These are phyloP conservation scores for Stictocephala bisonia DNA, from an alignment of 2,888 invertebrate species.

Conservation along the genomic window DNA sequence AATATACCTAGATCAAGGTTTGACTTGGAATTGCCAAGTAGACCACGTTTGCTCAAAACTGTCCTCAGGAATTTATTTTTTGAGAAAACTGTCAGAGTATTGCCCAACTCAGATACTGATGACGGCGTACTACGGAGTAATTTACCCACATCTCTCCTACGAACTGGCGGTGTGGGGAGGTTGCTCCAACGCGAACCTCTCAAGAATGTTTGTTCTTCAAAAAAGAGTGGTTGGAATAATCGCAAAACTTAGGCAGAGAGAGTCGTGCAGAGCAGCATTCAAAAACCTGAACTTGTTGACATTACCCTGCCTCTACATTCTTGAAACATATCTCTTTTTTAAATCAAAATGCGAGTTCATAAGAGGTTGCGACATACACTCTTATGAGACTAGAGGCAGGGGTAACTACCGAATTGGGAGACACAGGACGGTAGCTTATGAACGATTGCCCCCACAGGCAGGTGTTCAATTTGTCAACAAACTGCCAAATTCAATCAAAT, in stretches of 20 bases:
- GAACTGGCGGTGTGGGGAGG: background rate
- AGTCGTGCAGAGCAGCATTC: too few relatives aligned
- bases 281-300: background rate
- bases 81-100: background rate
- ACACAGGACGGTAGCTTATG: background rate
- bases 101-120: background rate
- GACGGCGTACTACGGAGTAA: constrained; percentile 4
- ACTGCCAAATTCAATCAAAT: background rate
- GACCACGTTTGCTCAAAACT: constrained; percentile 3
- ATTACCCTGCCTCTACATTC: background rate
- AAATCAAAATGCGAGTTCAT: background rate
- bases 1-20: background rate
- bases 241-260: background rate
- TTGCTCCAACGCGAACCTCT: background rate
- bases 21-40: constrained; percentile 8
- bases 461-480: constrained; percentile 1
- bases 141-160: constrained; percentile 6
- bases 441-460: background rate
- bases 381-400: background rate
- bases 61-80: constrained; percentile 2
- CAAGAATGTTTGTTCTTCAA: background rate
- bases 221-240: background rate
- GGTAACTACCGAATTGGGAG: background rate
- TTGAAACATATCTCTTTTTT: background rate
- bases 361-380: too few relatives aligned